A percentile compares a stretch with the other conserved stretches of the same genome.
phyloP scores from a whole-genome alignment of 2,888 invertebrate species.

The Leucophora obtusa region DNA sequence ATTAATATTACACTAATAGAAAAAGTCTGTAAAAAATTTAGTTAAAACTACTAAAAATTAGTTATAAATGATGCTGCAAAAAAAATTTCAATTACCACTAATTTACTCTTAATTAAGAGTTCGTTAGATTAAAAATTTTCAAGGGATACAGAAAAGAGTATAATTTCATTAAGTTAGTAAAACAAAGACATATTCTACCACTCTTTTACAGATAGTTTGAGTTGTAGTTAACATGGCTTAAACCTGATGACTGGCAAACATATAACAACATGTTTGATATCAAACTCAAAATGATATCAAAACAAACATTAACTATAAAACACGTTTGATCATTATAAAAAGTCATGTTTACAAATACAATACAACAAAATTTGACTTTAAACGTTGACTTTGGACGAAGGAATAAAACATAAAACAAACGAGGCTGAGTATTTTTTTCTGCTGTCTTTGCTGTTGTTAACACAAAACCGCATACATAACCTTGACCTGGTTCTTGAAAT shows the following conservation, averaged over 20 bases:
- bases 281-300: background rate
- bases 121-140: background rate
- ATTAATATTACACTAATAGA: too few relatives aligned
- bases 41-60: too few relatives aligned
- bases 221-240: background rate
- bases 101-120: too few relatives aligned
- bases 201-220: background rate
- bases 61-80: too few relatives aligned
- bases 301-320: slow-evolving; percentile 3
- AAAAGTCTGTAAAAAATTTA: too few relatives aligned
- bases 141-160: background rate
- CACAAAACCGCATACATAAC: slow-evolving; percentile 68
- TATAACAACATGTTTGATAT: slow-evolving; percentile 1
- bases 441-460: slow-evolving; percentile 28
- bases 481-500: slow-evolving; percentile 79
- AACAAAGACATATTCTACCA: background rate
- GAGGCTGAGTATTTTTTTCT: slow-evolving; percentile 39
- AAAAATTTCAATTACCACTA: too few relatives aligned
- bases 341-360: slow-evolving; percentile 34
- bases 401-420: slow-evolving; percentile 49
- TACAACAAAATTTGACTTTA: slow-evolving; percentile 55
- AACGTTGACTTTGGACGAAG: slow-evolving; percentile 62
- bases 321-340: slow-evolving; percentile 28
- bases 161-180: background rate
- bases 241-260: background rate